A percentile compares a stretch with the other conserved stretches of the same genome.
These are phyloP conservation scores for Hirtodrosophila histrioides DNA, from an alignment of 2,888 invertebrate species.

Conservation along the genomic window DNA sequence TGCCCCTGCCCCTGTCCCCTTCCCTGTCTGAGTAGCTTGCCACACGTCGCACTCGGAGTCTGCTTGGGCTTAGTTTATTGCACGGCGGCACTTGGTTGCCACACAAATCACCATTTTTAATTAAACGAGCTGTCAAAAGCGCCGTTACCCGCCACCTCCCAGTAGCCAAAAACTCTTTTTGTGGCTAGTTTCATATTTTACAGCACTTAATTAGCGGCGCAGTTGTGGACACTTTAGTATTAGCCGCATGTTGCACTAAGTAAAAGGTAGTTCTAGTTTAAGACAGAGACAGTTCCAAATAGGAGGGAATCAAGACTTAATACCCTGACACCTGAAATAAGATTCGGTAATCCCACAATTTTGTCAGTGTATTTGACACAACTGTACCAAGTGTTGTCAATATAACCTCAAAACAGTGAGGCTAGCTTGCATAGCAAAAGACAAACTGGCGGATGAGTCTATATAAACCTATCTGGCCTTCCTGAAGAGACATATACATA, in stretches of 20 bases:
- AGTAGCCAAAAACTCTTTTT: conserved; percentile 30
- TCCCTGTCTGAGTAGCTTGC: neutral
- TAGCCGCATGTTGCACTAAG: neutral
- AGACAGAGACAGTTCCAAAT: too few species aligned
- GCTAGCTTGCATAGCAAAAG: too few species aligned
- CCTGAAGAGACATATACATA: too few species aligned
- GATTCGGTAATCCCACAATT: too few species aligned
- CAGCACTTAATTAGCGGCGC: conserved; percentile 18
- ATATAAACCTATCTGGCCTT: too few species aligned
- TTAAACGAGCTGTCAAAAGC: conserved; percentile 59
- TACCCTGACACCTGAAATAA: too few species aligned
- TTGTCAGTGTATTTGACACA: too few species aligned
- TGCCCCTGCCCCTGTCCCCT: neutral
- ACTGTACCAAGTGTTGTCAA: too few species aligned
- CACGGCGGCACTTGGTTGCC: conserved; percentile 43
- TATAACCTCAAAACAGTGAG: too few species aligned
- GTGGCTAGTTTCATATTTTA: conserved; percentile 25
- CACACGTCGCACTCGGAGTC: conserved; percentile 14
- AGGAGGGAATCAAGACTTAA: too few species aligned
- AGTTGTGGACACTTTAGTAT: conserved; percentile 20
- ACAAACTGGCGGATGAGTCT: too few species aligned
- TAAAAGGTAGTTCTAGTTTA: too few species aligned
- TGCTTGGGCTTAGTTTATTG: conserved; percentile 35
- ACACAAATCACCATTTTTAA: conserved; percentile 67
- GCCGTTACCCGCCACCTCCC: conserved; percentile 28